These are phyloP conservation scores for Nycteola revayana DNA, from an alignment of 2,888 invertebrate species.

Conservation along the genomic window DNA sequence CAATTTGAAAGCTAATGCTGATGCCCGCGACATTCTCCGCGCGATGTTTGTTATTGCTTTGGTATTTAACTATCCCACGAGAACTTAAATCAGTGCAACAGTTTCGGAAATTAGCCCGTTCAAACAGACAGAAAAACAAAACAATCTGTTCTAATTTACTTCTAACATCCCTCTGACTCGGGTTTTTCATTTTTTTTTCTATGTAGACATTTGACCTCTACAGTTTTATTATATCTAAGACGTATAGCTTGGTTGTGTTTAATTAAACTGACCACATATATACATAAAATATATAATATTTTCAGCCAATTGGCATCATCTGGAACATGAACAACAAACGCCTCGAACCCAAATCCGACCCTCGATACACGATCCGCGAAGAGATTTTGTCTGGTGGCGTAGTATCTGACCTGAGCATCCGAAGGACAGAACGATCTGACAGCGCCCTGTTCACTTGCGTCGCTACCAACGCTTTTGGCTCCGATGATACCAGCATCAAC, in stretches of 20 bases:
- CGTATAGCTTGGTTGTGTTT: too few relatives aligned
- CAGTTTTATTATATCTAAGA: too few relatives aligned
- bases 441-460: conserved; percentile 95
- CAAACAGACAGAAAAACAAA: neutral
- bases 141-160: neutral
- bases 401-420: conserved; percentile 93
- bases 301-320: conserved; percentile 92
- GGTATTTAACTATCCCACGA: too few relatives aligned
- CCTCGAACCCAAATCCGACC: conserved; percentile 93
- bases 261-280: too few relatives aligned
- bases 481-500: conserved; percentile 97
- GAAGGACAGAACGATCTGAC: conserved; percentile 93
- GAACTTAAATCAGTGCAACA: too few relatives aligned
- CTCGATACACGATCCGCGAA: conserved; percentile 92
- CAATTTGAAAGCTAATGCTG: neutral
- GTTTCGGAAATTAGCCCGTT: too few relatives aligned
- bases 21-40: too few relatives aligned
- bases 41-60: too few relatives aligned
- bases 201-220: too few relatives aligned
- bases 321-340: conserved; percentile 98
- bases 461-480: conserved; percentile 96
- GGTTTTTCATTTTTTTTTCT: too few relatives aligned
- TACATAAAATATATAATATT: conserved; percentile 3
- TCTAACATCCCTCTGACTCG: too few relatives aligned
- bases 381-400: conserved; percentile 94